Base-by-base conservation (phyloP, 2,888 invertebrate species). In the Andrena haemorrhoa region DNA sequence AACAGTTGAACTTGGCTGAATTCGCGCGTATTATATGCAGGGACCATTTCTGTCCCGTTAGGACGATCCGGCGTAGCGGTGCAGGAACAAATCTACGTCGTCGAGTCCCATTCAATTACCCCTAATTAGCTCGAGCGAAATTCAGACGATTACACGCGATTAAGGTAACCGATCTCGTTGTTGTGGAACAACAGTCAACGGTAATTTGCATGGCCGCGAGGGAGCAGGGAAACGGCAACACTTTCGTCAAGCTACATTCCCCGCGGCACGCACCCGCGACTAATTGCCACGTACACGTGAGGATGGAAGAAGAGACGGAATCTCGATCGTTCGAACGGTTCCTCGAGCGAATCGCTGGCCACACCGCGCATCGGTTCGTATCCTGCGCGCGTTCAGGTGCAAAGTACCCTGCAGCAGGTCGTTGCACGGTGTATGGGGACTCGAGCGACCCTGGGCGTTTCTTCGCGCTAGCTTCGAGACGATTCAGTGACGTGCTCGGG, bases 211-310 rank as follows among this genome's bases (percentile, higher is more conserved):
- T 49, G 51, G 10, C 12, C 7, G 49, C 1, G 26, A 16, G 23
- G 33, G n/a, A 10, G 10, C 49, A 26, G 29, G 35, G 29, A n/a
- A 7, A 31, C 10, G 2, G 31, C 4, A 58, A 61, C 16, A 31
- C 20, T 69, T 79, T 71, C 82, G 77, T 75, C 71, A 71, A 69
- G 74, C 53, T 58, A 69, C 71, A 71, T 83, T 80, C 66, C 41
- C 80, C 74, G 53, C 68, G 33, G 81, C 75, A 41, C 56, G 82
- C 72, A 73, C 47, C 75, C 79, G 63, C 74, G 63, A 72, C 79
- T 80, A 86, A 86, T 85, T 83, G 61, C 64, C 29, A 72, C 29
- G 79, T 82, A 69, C 60, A 58, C 70, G 61, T 53, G 53, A 58
- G 65, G 35, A 58, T 72, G 35, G 20, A 64, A 56, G 35, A 75